Evolutionary conservation across 2,797 vertebrate species (phyloP).

Genomic region (Selene dorsalis): DNA sequence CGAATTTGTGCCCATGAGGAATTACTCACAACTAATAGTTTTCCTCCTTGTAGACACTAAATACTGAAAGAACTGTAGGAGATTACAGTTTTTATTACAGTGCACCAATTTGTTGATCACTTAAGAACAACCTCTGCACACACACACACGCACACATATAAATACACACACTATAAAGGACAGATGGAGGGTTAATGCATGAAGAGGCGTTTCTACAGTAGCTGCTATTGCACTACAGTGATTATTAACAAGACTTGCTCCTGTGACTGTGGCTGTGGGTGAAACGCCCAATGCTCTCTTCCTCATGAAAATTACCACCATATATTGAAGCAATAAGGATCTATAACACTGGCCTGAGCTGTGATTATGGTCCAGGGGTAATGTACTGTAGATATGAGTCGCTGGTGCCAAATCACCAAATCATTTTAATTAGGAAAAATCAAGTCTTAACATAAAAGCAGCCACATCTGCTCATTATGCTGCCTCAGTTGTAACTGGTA

Average conservation of each 20-base stretch:
- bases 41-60: not conserved
- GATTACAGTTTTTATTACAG: conserved; percentile 43
- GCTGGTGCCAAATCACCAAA: conserved; percentile 16
- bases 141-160: conserved; percentile 6
- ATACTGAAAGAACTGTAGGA: conserved; percentile 31
- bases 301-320: conserved; percentile 18
- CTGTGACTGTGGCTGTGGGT: conserved; percentile 12
- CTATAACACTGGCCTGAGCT: not conserved
- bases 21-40: conserved; percentile 39
- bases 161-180: not conserved
- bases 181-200: conserved; percentile 51
- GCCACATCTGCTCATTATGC: not conserved
- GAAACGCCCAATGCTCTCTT: conserved; percentile 1
- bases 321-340: conserved; percentile 12
- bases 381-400: conserved; percentile 11
- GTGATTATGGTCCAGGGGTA: conserved; percentile 5
- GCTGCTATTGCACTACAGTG: conserved; percentile 10
- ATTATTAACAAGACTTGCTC: conserved; percentile 22
- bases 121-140: conserved; percentile 14
- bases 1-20: conserved; percentile 34
- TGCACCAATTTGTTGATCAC: conserved; percentile 30
- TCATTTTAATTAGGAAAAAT: conserved; percentile 7
- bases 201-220: conserved; percentile 19
- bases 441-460: not conserved
- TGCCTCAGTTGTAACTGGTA: not conserved